A percentile compares a stretch with the other conserved stretches of the same genome.
Evolutionary conservation across 92 coral and sea anemone genomes (phyloP).

Genomic region (Epizoanthus ramosus): DNA sequence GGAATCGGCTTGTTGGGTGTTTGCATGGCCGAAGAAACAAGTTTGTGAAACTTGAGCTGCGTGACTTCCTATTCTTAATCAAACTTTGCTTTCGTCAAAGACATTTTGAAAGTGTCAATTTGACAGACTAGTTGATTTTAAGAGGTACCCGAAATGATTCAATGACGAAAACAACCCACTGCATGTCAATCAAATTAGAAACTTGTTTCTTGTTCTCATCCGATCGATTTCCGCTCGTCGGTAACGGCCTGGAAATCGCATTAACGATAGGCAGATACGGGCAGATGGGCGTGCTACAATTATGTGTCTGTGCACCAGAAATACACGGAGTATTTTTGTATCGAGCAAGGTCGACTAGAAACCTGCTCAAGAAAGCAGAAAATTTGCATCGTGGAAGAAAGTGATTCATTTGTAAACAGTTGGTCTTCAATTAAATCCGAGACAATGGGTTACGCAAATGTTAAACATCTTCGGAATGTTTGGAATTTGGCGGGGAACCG

Average conservation of each 20-base stretch:
- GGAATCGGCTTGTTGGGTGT: neutral
- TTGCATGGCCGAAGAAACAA: conserved; percentile 28
- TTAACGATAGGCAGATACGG: neutral
- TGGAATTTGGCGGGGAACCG: conserved; percentile 37
- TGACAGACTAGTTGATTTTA: conserved; percentile 21
- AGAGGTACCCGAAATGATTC: conserved; percentile 26
- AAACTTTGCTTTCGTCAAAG: conserved; percentile 33
- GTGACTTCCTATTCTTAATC: conserved; percentile 29
- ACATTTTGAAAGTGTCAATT: conserved; percentile 23
- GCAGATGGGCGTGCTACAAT: conserved; percentile 3
- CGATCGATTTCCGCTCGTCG: conserved; percentile 27
- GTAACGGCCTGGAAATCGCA: conserved; percentile 37
- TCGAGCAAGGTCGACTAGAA: neutral
- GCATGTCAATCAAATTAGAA: conserved; percentile 22
- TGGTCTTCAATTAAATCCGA: conserved; percentile 5
- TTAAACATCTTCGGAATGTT: conserved; percentile 49
- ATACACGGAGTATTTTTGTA: neutral
- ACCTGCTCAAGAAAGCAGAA: conserved; percentile 35
- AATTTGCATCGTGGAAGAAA: neutral
- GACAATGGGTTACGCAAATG: conserved; percentile 52
- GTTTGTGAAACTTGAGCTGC: conserved; percentile 33
- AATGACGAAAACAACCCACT: conserved; percentile 44
- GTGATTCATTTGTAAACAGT: conserved; percentile 34
- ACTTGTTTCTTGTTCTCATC: conserved; percentile 31
- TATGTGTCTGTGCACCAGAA: neutral